These are phyloP conservation scores for Coracias cyanogaster DNA, from an alignment of 2,797 vertebrate genomes.

Conservation along the genomic window DNA sequence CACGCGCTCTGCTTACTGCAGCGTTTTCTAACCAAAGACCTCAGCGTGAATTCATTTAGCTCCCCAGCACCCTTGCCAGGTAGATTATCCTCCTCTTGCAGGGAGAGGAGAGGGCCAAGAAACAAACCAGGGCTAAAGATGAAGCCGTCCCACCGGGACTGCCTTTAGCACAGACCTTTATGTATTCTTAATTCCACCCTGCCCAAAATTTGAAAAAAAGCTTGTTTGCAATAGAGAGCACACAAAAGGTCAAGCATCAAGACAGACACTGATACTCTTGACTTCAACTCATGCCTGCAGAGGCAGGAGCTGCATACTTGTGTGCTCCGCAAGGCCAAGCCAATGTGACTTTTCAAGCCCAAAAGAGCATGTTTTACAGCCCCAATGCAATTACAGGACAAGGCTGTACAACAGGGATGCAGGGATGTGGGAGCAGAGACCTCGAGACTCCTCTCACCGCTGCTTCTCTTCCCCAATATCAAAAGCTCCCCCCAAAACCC, in stretches of 20 bases:
- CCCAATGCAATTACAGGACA: accelerated
- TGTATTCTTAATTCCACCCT: accelerated
- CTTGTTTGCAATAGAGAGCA: not conserved
- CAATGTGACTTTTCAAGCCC: not conserved
- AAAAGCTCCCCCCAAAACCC: not conserved
- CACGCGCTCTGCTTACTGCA: not conserved
- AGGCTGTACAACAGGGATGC: accelerated
- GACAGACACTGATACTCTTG: not conserved
- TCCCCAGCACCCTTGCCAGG: not conserved
- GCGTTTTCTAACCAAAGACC: not conserved
- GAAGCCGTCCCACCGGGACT: accelerated
- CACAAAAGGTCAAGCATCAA: not conserved
- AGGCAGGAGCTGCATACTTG: not conserved
- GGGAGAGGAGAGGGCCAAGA: not conserved
- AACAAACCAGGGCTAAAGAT: not conserved
- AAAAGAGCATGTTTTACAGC: not conserved
- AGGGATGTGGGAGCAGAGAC: not conserved
- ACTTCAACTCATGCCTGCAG: not conserved
- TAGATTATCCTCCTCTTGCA: not conserved
- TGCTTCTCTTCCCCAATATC: not conserved
- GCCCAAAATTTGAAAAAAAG: not conserved
- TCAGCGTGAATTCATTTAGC: not conserved
- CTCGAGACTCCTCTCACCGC: accelerated
- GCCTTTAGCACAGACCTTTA: not conserved
- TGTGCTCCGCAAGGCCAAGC: accelerated